phyloP scores from a whole-genome alignment of 2,888 invertebrate genomes.

The Biston stratarius region DNA sequence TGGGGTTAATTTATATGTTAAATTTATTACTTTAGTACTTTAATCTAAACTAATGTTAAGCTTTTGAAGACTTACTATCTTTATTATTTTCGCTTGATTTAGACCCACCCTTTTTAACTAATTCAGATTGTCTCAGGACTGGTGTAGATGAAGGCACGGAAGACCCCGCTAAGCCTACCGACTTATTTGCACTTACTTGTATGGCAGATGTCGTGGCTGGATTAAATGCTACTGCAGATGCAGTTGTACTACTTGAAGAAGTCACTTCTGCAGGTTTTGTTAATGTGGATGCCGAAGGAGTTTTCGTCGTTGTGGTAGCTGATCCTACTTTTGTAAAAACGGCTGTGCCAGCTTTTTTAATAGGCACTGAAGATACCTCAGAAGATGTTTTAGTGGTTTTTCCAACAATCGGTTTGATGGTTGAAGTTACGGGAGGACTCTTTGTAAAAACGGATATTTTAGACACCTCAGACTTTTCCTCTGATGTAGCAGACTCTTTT shows the following conservation, averaged over 20 bases:
- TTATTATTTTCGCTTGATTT: conserved; percentile 54
- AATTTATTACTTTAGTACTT: conserved; percentile 17
- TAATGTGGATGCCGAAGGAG: conserved; percentile 22
- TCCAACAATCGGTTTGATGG: neutral
- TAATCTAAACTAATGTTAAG: conserved; percentile 51
- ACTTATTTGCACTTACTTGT: conserved; percentile 36
- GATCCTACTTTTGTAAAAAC: conserved; percentile 23
- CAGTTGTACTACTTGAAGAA: conserved; percentile 25
- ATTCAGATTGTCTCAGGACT: conserved; percentile 24
- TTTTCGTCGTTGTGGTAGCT: conserved; percentile 29
- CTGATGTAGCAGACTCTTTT: conserved; percentile 14
- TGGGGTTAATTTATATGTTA: conserved; percentile 52
- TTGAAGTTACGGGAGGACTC: conserved; percentile 1
- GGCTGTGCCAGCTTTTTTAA: conserved; percentile 32
- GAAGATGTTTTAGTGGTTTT: conserved; percentile 17
- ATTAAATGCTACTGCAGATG: conserved; percentile 27
- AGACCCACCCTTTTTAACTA: conserved; percentile 47
- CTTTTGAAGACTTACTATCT: conserved; percentile 54
- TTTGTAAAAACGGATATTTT: conserved; percentile 13
- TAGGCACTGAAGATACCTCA: conserved; percentile 27
- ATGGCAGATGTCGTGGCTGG: conserved; percentile 35
- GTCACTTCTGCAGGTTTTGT: conserved; percentile 34
- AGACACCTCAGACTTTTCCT: conserved; percentile 13
- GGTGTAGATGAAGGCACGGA: conserved; percentile 23
- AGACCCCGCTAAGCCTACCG: conserved; percentile 12